Evolutionary conservation across 92 coral and sea anemone genomes (phyloP).

Genomic region (Phenganax stokvisi): DNA sequence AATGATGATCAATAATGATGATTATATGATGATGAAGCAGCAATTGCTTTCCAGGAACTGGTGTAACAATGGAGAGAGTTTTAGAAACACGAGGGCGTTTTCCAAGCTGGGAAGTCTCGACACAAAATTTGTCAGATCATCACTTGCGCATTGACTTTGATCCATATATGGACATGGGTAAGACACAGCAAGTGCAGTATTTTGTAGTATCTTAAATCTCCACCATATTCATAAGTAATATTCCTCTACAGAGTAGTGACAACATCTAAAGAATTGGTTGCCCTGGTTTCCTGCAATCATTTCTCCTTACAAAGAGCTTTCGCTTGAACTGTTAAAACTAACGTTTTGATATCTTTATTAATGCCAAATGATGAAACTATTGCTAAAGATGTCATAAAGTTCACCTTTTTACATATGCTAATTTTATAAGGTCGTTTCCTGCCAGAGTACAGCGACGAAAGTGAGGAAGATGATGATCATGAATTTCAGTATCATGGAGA

Average conservation of each 20-base stretch:
- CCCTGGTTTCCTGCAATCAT: too few species aligned
- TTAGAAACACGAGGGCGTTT: background rate
- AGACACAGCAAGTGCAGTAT: background rate
- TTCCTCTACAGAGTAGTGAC: too few species aligned
- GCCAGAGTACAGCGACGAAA: constrained; percentile 19
- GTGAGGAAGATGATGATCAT: constrained; percentile 8
- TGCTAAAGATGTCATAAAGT: too few species aligned
- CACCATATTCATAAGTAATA: too few species aligned
- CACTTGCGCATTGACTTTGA: constrained; percentile 31
- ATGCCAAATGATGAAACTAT: too few species aligned
- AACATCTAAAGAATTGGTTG: too few species aligned
- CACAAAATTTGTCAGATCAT: constrained; percentile 35
- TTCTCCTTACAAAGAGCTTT: too few species aligned
- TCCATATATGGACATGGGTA: constrained; percentile 41
- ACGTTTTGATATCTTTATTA: too few species aligned
- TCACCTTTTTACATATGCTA: background rate
- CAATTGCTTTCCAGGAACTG: constrained; percentile 15
- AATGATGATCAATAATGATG: constrained; percentile 1
- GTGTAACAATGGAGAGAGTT: constrained; percentile 12
- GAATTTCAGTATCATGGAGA: background rate
- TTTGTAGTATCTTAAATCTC: too few species aligned
- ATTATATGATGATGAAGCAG: constrained; percentile 24
- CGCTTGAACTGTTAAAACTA: too few species aligned
- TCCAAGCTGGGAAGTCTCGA: constrained; percentile 29
- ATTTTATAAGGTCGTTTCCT: constrained; percentile 8